A percentile compares a stretch with the other conserved stretches of the same genome.
Conservation (phyloP, 2,113 vertebrate species). For the Indri indri region DNA sequence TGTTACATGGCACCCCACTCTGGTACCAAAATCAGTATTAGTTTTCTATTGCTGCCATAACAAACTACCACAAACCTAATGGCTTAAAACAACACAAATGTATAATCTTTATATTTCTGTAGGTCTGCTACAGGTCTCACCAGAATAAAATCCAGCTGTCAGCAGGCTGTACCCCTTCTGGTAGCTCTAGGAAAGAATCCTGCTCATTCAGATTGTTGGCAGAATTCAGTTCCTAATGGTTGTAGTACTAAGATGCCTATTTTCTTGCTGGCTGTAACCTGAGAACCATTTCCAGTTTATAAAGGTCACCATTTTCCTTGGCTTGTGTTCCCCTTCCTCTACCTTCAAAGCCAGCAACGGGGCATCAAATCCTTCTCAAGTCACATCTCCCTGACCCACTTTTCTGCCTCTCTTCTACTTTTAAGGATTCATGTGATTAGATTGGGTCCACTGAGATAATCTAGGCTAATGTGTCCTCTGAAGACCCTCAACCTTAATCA, state of each 20-base stretch:
- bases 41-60: background rate
- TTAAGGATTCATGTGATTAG: background rate
- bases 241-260: background rate
- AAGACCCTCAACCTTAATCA: background rate
- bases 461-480: background rate
- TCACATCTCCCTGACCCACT: background rate
- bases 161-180: background rate
- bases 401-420: background rate
- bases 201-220: background rate
- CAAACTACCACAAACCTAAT: background rate
- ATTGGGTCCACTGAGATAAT: background rate
- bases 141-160: background rate
- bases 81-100: background rate
- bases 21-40: background rate
- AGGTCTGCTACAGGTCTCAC: background rate
- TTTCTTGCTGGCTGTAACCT: background rate
- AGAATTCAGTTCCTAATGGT: background rate
- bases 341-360: background rate
- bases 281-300: background rate
- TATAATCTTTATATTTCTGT: background rate
- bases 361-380: background rate
- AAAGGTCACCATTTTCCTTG: background rate
- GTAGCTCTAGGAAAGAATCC: too few species aligned
- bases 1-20: background rate
- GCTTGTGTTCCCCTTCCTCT: background rate